A percentile compares a stretch with the other conserved stretches of the same genome.
These are phyloP conservation scores for Malurus splendens DNA, from an alignment of 2,797 vertebrate genomes.

Conservation along the genomic window DNA sequence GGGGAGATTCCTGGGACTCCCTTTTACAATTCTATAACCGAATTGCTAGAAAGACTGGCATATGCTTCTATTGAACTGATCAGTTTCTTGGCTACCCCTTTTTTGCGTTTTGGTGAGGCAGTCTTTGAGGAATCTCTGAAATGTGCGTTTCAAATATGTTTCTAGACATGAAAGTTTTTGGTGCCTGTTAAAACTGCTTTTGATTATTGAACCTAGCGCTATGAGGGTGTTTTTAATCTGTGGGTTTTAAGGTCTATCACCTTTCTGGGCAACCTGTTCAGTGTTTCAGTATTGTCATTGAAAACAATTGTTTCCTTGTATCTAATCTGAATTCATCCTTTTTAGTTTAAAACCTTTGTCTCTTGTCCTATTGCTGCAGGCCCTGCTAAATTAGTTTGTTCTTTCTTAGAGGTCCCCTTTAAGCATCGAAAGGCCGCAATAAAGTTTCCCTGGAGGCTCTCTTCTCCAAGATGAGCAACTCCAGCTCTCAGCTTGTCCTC, in stretches of 20 bases:
- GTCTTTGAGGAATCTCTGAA: background rate
- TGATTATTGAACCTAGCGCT: background rate
- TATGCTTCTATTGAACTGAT: background rate
- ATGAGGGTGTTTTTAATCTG: background rate
- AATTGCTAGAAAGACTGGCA: background rate
- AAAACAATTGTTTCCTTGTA: background rate
- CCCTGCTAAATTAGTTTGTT: background rate
- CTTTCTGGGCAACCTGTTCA: background rate
- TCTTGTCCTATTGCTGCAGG: fast-evolving
- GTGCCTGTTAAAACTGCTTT: background rate
- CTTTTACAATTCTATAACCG: background rate
- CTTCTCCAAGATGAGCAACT: background rate
- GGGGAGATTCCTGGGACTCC: background rate
- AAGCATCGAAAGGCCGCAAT: background rate
- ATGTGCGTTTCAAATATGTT: background rate
- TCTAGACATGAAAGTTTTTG: background rate
- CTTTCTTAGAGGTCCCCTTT: background rate
- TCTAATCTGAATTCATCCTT: background rate
- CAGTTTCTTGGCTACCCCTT: fast-evolving
- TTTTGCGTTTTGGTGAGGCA: background rate
- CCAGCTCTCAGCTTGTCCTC: background rate
- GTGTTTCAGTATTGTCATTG: background rate
- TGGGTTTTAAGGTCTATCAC: background rate
- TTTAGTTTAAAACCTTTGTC: background rate
- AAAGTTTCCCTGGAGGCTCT: background rate